Evolutionary conservation across 2,797 vertebrate genomes (phyloP), one percentile per base, ranked within the genome.

Genomic region (Pampus argenteus): DNA sequence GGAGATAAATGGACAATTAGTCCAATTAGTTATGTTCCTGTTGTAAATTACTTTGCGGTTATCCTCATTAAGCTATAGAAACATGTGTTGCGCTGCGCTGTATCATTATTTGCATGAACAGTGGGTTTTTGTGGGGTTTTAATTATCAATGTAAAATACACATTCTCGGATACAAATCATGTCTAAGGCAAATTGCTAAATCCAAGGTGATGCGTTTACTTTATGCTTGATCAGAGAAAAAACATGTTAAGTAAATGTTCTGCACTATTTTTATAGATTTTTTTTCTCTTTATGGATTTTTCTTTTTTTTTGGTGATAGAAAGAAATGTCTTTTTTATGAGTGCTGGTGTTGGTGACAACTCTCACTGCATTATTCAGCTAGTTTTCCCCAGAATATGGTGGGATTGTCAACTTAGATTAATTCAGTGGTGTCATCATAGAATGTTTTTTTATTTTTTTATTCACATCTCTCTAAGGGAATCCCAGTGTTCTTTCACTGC

Each of bases 381-480:
- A 18, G 10, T 82, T 81, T 71, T 58, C 52, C 42, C 20, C 47
- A 58, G 70, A 87, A 79, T 75, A 60, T 75, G 29, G 25, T 51
- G 48, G 59, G 38, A 73, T 81, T 84, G 83, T 82, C 83, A 83
- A 5, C 22, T 57, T 81, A 66, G 73, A 84, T 87, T 85, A 89
- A 88, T 81, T 87, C 84, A 89, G 87, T 81, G 26, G 74, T 80
- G 78, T 79, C 82, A 76, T 86, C 51, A 73, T 58, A 72, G 44
- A 68, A 72, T 71, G n/a, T 68, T 20, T 79, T 18, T 44, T 44
- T 36, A 44, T 71, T 75, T 75, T 66, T 67, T 45, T 66, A 64
- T 82, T 70, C 66, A 44, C 50, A 51, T 66, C 47, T 85, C 74
- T 88, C 74, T 31, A 5, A 79, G 84, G 78, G 75, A 82, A 83